Evolutionary conservation across 1,140 invertebrate species (phyloP).

Genomic region (Stegodyphus mimosarum): DNA sequence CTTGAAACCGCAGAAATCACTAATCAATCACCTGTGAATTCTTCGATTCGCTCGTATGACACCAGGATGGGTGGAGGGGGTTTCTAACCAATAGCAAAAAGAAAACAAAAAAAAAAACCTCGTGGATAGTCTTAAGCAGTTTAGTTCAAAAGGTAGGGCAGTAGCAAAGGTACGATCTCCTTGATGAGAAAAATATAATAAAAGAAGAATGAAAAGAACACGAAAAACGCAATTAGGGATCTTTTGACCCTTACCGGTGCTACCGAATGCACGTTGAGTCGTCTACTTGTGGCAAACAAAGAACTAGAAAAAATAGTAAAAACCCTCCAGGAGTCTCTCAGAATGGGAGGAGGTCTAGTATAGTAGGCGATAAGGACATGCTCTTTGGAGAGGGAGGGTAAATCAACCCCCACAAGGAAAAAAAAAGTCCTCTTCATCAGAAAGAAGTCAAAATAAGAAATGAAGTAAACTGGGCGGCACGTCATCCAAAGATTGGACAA

Average conservation of each 20-base stretch:
- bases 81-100: background rate
- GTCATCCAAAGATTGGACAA: slow-evolving; percentile 52
- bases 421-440: background rate
- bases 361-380: slow-evolving; percentile 34
- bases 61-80: background rate
- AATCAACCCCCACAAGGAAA: background rate
- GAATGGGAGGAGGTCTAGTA: slow-evolving; percentile 26
- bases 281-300: background rate
- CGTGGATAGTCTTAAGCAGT: background rate
- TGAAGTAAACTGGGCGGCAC: slow-evolving; percentile 6
- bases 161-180: background rate
- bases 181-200: slow-evolving; percentile 45
- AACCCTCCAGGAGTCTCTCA: slow-evolving; percentile 9
- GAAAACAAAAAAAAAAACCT: background rate
- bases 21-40: slow-evolving; percentile 42
- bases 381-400: background rate
- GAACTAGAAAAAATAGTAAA: slow-evolving; percentile 20
- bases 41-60: slow-evolving; percentile 45
- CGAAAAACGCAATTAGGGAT: slow-evolving; percentile 55
- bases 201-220: slow-evolving; percentile 24
- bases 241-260: slow-evolving; percentile 49
- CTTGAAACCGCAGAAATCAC: slow-evolving; percentile 19
- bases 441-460: slow-evolving; percentile 17
- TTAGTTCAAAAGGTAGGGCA: slow-evolving; percentile 32
- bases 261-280: slow-evolving; percentile 31